Evolutionary conservation across 2,888 invertebrate species (phyloP).

Genomic region (Monopis laevigella): DNA sequence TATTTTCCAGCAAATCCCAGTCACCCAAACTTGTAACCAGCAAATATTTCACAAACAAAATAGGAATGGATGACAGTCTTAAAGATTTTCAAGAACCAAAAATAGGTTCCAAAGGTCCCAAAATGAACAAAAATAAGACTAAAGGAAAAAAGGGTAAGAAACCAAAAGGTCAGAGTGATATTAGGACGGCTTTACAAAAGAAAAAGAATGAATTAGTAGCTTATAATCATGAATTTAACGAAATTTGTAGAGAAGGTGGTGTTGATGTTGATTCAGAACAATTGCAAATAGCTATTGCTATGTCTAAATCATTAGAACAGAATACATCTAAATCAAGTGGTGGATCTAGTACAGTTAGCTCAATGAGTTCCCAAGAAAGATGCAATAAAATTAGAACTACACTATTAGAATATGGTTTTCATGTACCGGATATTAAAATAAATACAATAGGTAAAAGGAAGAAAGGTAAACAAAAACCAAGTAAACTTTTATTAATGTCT

Average conservation of each 20-base stretch:
- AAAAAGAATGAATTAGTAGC: constrained; percentile 43
- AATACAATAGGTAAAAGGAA: constrained; percentile 23
- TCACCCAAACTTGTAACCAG: constrained; percentile 31
- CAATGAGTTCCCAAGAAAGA: constrained; percentile 33
- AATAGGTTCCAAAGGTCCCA: constrained; percentile 31
- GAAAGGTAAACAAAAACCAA: constrained; percentile 31
- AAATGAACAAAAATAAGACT: constrained; percentile 23
- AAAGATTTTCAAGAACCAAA: constrained; percentile 46
- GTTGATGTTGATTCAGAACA: constrained; percentile 71
- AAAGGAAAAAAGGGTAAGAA: constrained; percentile 29
- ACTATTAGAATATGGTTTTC: constrained; percentile 71
- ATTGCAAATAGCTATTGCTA: constrained; percentile 72
- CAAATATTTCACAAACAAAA: constrained; percentile 38
- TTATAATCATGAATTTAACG: constrained; percentile 48
- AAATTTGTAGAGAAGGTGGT: constrained; percentile 46
- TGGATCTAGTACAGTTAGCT: neutral
- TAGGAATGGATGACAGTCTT: constrained; percentile 51
- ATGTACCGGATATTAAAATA: constrained; percentile 39
- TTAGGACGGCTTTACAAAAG: constrained; percentile 37
- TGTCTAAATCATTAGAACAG: constrained; percentile 66
- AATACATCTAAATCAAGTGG: neutral
- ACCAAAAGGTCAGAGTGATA: constrained; percentile 47
- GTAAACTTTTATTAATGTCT: constrained; percentile 35
- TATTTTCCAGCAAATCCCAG: constrained; percentile 26
- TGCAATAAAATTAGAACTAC: constrained; percentile 53